Evolutionary conservation across 2,797 vertebrate genomes (phyloP).

Genomic region (Anableps anableps): DNA sequence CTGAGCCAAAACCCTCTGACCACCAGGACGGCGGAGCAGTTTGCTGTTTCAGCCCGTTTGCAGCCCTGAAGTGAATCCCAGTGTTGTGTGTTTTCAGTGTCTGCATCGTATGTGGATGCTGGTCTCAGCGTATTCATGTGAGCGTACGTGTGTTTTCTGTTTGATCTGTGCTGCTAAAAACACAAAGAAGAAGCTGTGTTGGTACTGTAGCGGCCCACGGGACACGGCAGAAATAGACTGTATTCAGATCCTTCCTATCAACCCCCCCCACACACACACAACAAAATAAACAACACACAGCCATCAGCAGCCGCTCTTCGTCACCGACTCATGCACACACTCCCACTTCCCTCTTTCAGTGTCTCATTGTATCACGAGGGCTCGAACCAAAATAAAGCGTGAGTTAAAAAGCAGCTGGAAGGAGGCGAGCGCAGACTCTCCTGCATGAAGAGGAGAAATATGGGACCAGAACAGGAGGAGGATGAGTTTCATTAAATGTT

Average conservation of each 20-base stretch:
- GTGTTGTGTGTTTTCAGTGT: slow-evolving; percentile 22
- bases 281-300: slow-evolving; percentile 28
- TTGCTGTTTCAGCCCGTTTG: no score
- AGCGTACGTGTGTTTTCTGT: slow-evolving; percentile 34
- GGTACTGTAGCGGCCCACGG: slow-evolving; percentile 67
- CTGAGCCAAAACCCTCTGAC: no score
- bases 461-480: slow-evolving; percentile 47
- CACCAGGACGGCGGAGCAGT: no score
- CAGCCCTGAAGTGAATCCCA: no score
- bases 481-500: no score
- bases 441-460: slow-evolving; percentile 53
- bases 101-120: slow-evolving; percentile 14
- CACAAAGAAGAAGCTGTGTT: slow-evolving; percentile 54
- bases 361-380: slow-evolving; percentile 69
- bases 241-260: slow-evolving; percentile 61
- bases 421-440: slow-evolving; percentile 41
- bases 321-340: slow-evolving; percentile 46
- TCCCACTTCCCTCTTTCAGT: slow-evolving; percentile 51
- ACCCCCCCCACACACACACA: background rate
- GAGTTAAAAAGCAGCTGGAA: slow-evolving; percentile 51
- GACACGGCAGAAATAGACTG: slow-evolving; percentile 75
- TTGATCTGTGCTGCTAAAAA: slow-evolving; percentile 71
- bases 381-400: slow-evolving; percentile 68
- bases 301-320: slow-evolving; percentile 47
- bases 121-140: slow-evolving; percentile 21